These are phyloP conservation scores for Acrocephalus arundinaceus DNA, from an alignment of 2,113 vertebrate species.

Conservation along the genomic window DNA sequence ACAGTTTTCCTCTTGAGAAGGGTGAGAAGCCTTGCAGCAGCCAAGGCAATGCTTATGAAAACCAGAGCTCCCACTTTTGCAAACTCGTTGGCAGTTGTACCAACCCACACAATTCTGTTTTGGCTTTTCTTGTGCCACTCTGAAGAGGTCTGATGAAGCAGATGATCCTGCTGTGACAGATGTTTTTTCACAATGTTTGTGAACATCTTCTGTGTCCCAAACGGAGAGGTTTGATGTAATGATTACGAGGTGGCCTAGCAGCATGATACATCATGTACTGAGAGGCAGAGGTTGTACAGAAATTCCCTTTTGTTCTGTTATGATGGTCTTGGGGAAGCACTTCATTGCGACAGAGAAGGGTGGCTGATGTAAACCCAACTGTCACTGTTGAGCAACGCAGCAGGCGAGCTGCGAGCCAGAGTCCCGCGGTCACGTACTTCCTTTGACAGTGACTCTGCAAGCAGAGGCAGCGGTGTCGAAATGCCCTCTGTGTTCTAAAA, in stretches of 20 bases:
- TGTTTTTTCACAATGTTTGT: neutral
- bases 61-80: neutral
- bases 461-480: constrained; percentile 3
- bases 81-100: neutral
- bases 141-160: neutral
- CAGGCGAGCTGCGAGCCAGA: neutral
- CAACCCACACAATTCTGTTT: neutral
- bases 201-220: neutral
- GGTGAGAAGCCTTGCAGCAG: neutral
- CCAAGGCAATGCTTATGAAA: neutral
- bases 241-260: neutral
- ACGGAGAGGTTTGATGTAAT: neutral
- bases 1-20: neutral
- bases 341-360: constrained; percentile 56
- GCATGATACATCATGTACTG: neutral
- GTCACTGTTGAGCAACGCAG: constrained; percentile 60
- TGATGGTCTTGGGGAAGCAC: neutral
- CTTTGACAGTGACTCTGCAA: constrained; percentile 35
- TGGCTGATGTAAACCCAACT: constrained; percentile 66
- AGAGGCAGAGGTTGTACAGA: neutral
- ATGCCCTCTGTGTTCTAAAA: neutral
- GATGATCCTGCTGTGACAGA: neutral
- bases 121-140: neutral
- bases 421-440: constrained; percentile 44
- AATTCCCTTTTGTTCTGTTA: neutral